Evolutionary conservation across 1,140 invertebrate species (phyloP).

Genomic region (Ericerus pela): DNA sequence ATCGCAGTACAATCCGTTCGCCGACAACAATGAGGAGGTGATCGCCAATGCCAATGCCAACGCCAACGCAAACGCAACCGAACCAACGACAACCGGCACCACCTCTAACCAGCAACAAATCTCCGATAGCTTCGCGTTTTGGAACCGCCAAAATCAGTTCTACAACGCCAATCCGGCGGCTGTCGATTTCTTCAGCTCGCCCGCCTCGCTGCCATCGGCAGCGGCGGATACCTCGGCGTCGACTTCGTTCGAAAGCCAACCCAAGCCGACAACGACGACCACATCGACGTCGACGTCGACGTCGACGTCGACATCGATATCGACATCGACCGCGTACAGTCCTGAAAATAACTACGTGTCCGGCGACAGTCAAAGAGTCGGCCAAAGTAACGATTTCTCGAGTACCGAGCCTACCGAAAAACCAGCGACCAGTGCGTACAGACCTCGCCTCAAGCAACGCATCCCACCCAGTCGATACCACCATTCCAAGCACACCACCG

Average conservation of each 20-base stretch:
- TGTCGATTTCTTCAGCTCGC: not conserved
- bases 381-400: too few relatives aligned
- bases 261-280: not conserved
- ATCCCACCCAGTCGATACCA: not conserved
- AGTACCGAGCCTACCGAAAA: slow-evolving; percentile 1
- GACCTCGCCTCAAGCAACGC: not conserved
- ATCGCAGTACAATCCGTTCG: slow-evolving; percentile 14
- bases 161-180: not conserved
- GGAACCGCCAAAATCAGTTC: slow-evolving; percentile 6
- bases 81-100: not conserved
- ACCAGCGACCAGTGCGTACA: not conserved
- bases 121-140: not conserved
- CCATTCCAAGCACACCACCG: not conserved
- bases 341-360: not conserved
- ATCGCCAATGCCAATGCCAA: too few relatives aligned
- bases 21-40: not conserved
- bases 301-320: too few relatives aligned
- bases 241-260: slow-evolving; percentile 4
- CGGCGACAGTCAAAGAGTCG: not conserved
- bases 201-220: not conserved
- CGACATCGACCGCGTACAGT: not conserved
- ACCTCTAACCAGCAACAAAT: not conserved
- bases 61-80: not conserved
- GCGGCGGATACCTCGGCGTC: not conserved
- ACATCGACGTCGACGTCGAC: not conserved